A percentile compares a stretch with the other conserved stretches of the same genome.
Conservation (phyloP, 1,140 invertebrate genomes). For the Macrosteles quadrilineatus region DNA sequence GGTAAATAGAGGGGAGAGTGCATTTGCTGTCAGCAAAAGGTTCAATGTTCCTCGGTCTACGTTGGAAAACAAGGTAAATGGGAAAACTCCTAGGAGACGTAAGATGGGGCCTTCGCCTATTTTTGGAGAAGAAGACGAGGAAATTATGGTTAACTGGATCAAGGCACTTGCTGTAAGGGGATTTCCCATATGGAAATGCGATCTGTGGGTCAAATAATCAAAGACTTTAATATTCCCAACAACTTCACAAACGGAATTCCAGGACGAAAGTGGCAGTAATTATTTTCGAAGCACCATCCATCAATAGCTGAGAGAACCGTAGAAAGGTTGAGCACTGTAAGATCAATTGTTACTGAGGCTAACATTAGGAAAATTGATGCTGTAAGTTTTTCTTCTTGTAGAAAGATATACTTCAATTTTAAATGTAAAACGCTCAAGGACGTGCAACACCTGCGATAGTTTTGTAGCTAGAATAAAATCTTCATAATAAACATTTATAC, state of each 20-base stretch:
- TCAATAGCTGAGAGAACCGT: constrained; percentile 38
- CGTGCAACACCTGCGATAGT: no score
- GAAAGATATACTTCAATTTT: no score
- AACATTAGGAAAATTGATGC: constrained; percentile 43
- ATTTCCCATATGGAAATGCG: constrained; percentile 25
- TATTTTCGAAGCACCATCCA: constrained; percentile 45
- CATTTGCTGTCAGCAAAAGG: not conserved
- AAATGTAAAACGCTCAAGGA: no score
- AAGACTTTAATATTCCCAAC: not conserved
- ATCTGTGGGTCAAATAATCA: constrained; percentile 34
- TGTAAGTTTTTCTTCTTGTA: no score
- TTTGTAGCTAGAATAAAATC: no score
- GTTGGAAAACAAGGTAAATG: not conserved
- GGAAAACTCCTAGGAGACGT: not conserved
- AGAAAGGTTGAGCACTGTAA: constrained; percentile 42
- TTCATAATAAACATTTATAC: no score
- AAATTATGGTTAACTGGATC: constrained; percentile 30
- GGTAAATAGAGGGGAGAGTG: not conserved
- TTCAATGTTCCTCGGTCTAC: not conserved
- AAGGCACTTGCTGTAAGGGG: constrained; percentile 13
- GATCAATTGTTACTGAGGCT: constrained; percentile 40
- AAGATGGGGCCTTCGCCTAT: not conserved
- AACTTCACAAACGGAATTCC: constrained; percentile 42
- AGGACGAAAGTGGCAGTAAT: constrained; percentile 46
- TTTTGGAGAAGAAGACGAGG: not conserved